Conservation (phyloP, 2,113 vertebrate genomes). For the Calypte anna region DNA sequence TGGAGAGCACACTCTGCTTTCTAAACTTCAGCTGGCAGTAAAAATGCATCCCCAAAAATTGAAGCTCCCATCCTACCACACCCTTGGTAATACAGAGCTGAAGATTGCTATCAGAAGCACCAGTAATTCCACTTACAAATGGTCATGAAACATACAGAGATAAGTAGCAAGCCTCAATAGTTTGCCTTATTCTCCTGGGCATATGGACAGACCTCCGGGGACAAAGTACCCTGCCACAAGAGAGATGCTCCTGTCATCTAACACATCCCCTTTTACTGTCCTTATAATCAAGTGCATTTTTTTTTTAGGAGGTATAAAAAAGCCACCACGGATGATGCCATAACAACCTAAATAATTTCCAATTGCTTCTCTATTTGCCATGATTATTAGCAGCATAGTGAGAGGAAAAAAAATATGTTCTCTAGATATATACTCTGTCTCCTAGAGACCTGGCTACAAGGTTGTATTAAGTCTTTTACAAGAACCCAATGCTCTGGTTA, state of each 20-base stretch:
- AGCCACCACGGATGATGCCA: neutral
- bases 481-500: neutral
- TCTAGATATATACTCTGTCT: neutral
- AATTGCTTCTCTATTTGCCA: neutral
- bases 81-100: rapidly evolving
- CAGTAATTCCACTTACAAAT: neutral
- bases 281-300: neutral
- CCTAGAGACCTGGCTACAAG: neutral
- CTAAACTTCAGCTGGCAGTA: neutral
- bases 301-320: neutral
- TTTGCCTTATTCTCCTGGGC: neutral
- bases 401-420: neutral
- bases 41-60: neutral
- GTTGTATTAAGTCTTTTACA: neutral
- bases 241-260: neutral
- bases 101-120: neutral
- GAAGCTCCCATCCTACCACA: neutral
- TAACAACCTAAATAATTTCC: neutral
- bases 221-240: neutral
- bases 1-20: neutral
- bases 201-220: neutral
- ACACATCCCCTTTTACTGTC: neutral
- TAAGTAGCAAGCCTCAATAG: neutral
- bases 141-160: neutral
- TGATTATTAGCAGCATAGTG: neutral